These are phyloP conservation scores for Salvator merianae DNA, from an alignment of 2,113 vertebrate species.

Conservation along the genomic window DNA sequence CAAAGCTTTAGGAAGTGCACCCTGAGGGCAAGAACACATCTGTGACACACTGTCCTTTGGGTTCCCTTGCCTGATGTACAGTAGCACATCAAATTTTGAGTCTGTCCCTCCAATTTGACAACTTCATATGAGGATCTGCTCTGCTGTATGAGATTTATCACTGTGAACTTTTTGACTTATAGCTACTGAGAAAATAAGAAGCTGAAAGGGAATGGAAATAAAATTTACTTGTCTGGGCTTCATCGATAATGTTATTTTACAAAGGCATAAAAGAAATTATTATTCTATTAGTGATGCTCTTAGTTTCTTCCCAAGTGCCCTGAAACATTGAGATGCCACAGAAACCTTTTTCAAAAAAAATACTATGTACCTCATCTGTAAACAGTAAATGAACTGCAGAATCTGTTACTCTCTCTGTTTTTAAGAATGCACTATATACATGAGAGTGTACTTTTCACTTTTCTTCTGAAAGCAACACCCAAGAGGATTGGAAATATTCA, in stretches of 20 bases:
- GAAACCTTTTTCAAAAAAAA: too few species aligned
- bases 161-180: slow-evolving; percentile 36
- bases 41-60: background rate
- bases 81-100: background rate
- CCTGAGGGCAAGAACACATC: background rate
- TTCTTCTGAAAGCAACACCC: slow-evolving; percentile 27
- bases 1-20: background rate
- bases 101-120: background rate
- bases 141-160: slow-evolving; percentile 10
- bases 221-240: slow-evolving; percentile 11
- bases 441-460: background rate
- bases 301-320: slow-evolving; percentile 12
- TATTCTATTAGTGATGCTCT: slow-evolving; percentile 7
- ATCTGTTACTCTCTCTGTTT: slow-evolving; percentile 47
- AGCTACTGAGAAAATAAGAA: slow-evolving; percentile 13
- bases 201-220: slow-evolving; percentile 18
- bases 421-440: slow-evolving; percentile 3
- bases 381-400: slow-evolving; percentile 18
- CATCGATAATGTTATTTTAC: slow-evolving; percentile 9
- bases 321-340: background rate
- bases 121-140: background rate
- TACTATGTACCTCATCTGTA: background rate
- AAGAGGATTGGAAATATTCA: slow-evolving; percentile 24
- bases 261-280: slow-evolving; percentile 40
- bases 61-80: background rate